Evolutionary conservation across 2,797 vertebrate genomes (phyloP), one percentile per base, ranked within the genome.

Genomic region (Hypotaenidia okinawae): DNA sequence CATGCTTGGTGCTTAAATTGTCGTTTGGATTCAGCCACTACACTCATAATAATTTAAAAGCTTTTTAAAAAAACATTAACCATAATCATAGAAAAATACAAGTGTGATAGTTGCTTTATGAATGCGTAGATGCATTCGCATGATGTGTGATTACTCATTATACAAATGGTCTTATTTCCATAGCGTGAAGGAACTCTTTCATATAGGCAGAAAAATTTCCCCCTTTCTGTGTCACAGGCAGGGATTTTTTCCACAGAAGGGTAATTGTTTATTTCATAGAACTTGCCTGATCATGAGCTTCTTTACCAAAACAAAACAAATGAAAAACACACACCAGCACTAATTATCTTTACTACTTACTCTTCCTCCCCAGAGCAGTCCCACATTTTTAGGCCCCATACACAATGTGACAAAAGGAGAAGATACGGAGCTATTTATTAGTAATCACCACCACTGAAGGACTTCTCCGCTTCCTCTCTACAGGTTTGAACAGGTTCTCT

Each of bases 221-320:
- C 74, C 13, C 49, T 92, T 90, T 45, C 92, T 94, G 70, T 94
- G 94, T 95, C 70, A 89, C 52, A 64, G 57, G 47, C 77, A 4
- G 0, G 59, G 81, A 92, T 64, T 89, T 95, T 82, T 89, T 93
- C 67, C 68, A 89, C 1, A 0, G 59, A 95, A 89, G 24, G 35
- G 43, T 78, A 67, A 74, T 84, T 61, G 55, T 89, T 90, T 94
- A 90, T 84, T 89, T 88, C 83, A 87, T 1, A 87, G 88, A 89
- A 82, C 88, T 91, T 95, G 93, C 78, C 91, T 64, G 87, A 95
- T 94, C 95, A 94, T 74, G 93, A 95, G 61, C 55, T 79, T 89
- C 92, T 94, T 95, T 92, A 96, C 88, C 86, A 93, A 95, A 96
- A 84, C 90, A 95, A 95, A 95, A 75, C 70, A 90, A 94, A 93